Conservation (phyloP, 2,113 vertebrate species). For the Aix galericulata region DNA sequence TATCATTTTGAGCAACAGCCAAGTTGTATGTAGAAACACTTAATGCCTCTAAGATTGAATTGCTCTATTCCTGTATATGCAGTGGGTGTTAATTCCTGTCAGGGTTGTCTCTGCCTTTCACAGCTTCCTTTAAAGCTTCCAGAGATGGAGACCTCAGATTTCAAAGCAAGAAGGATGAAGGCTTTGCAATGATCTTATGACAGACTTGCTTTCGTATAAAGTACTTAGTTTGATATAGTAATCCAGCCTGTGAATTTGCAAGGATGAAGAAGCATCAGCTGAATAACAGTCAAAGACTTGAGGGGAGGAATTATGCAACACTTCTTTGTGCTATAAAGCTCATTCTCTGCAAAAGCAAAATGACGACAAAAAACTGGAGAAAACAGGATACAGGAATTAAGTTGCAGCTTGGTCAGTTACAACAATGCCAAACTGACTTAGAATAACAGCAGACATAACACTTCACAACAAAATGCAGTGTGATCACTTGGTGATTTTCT, state of each 20-base stretch:
- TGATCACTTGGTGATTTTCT: not conserved
- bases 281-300: not conserved
- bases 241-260: not conserved
- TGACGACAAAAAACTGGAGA: not conserved
- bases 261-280: not conserved
- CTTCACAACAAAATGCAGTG: not conserved
- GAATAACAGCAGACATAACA: not conserved
- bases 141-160: not conserved
- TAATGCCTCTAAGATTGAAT: not conserved
- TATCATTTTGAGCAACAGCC: not conserved
- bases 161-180: not conserved
- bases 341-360: not conserved
- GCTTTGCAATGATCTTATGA: not conserved
- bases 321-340: not conserved
- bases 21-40: not conserved
- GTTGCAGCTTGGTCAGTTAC: not conserved
- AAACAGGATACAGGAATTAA: not conserved
- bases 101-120: not conserved
- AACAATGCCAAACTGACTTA: not conserved
- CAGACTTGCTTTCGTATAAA: not conserved
- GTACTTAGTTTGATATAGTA: not conserved
- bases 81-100: not conserved
- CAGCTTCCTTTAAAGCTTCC: not conserved
- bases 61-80: not conserved
- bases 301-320: not conserved